Evolutionary conservation across 2,113 vertebrate species (phyloP), one percentile per base, ranked within the genome.

Genomic region (Megaleporinus macrocephalus): DNA sequence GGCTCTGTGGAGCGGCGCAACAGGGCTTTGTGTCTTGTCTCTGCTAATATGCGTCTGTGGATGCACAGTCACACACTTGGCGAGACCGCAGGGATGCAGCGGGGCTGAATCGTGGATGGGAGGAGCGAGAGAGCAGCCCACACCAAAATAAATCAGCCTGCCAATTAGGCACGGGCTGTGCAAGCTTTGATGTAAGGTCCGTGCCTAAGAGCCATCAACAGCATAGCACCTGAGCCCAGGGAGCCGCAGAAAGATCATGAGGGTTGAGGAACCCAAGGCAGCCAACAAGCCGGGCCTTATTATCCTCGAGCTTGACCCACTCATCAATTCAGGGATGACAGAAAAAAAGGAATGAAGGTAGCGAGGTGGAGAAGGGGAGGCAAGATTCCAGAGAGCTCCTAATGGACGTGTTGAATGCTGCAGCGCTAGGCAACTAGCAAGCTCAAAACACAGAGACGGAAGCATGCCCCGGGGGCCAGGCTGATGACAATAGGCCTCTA

Each of bases 371-470:
- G 84, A 83, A 79, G 75, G n/a, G 84, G 62, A 75, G 78, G 73
- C 73, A 83, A 85, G 30, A 84, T 83, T 89, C 91, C 91, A 87
- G 85, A 81, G 90, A 81, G 74, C 77, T 89, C 87, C 89, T 92
- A 89, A 92, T 89, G 84, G 88, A 84, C 88, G 87, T 82, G 84
- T 83, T 89, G 91, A 92, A 91, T 92, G 86, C 88, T 75, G 83
- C 88, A 80, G 85, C 85, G 90, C 93, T 93, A 93, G 92, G 95
- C 92, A 95, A 95, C 93, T 82, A 78, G 85, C 18, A 79, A 74
- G 86, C 88, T 83, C 75, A 87, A 90, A 89, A 91, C 85, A 90
- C 79, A 80, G 84, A 86, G 85, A 84, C 80, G 84, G 86, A 90
- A 89, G 81, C 87, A 84, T 85, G 82, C 84, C 89, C 89, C 55